A percentile compares a stretch with the other conserved stretches of the same genome.
phyloP scores from a whole-genome alignment of 1,140 invertebrate species.

The Cotesia vestalis region DNA sequence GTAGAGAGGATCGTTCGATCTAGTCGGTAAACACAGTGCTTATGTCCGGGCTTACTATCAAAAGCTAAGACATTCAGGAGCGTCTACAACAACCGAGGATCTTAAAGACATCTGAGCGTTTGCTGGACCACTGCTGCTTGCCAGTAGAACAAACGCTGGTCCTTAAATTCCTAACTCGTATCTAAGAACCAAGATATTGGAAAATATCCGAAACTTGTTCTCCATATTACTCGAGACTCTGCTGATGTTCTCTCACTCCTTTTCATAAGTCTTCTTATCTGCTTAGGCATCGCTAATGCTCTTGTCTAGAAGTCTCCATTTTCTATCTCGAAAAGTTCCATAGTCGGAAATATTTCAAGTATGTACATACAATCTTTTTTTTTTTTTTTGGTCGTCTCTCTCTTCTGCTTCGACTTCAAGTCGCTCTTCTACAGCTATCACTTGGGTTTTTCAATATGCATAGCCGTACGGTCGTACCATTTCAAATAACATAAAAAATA shows the following conservation, averaged over 20 bases:
- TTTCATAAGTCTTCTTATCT: slow-evolving; percentile 45
- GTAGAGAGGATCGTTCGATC: slow-evolving; percentile 10
- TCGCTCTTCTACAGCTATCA: neutral
- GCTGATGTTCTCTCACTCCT: slow-evolving; percentile 22
- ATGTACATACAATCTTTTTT: slow-evolving; percentile 5
- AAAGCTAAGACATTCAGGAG: too few species aligned
- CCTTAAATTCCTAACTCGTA: neutral
- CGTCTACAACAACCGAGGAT: neutral
- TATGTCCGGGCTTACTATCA: slow-evolving; percentile 3
- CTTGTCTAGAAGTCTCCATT: slow-evolving; percentile 25
- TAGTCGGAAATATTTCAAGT: slow-evolving; percentile 4
- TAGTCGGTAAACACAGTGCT: slow-evolving; percentile 29
- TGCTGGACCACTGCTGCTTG: neutral
- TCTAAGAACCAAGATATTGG: slow-evolving; percentile 6
- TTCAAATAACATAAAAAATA: neutral
- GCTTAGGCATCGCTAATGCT: slow-evolving; percentile 45
- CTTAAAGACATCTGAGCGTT: neutral
- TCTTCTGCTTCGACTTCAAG: neutral
- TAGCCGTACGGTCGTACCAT: too few species aligned
- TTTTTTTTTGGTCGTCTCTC: too few species aligned
- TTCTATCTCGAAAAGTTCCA: slow-evolving; percentile 30
- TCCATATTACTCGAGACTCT: slow-evolving; percentile 22
- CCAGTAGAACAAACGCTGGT: neutral
- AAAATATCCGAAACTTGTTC: slow-evolving; percentile 19
- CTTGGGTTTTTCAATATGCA: neutral